Evolutionary conservation across 2,888 invertebrate species (phyloP), one percentile per base, ranked within the genome.

Genomic region (Hirtodrosophila confusa): DNA sequence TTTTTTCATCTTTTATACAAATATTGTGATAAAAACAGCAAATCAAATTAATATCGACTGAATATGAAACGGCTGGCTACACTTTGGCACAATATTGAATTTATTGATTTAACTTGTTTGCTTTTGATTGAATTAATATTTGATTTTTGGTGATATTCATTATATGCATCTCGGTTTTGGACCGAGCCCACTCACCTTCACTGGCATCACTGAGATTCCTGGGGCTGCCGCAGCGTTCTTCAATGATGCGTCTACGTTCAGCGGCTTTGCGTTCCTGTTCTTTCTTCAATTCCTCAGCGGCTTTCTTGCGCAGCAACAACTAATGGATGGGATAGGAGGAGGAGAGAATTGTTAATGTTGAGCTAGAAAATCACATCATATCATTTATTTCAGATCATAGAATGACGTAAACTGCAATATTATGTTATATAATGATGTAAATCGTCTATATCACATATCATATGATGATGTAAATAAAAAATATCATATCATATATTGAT

Each of bases 241-340:
- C 97, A 92, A 98, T 98, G 94, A 98, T 97, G 92, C 97, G 96
- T 94, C 98, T 97, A 92, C 98, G 96, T 93, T 99, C 99, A 80
- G 98, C 97, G 66, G 98, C 98, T 94, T 99, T 99, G 92, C 97
- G 96, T 93, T 99, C 98, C 93, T 99, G 99, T 93, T 99, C 99
- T 93, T 98, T 98, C 94, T 99, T 99, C 94, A 99, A 93, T 93
- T 99, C 99, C 93, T 99, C 99, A 89, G 99, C 99, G 92, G 99
- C 99, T 94, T 99, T 99, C 94, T 99, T 98, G 96, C 99, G 98
- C 93, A 99, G 95, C 94, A 99, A 94, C 94, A 98, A 95, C 98
- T 99, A 39, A 7, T 3, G 10, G 10, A 48, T 8, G 29, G 10
- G 17, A 36, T n/a, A 9, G 8, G 4, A 17, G 12, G 8, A 9